Conservation (phyloP, 1,140 invertebrate species). For the Marisa cornuarietis region DNA sequence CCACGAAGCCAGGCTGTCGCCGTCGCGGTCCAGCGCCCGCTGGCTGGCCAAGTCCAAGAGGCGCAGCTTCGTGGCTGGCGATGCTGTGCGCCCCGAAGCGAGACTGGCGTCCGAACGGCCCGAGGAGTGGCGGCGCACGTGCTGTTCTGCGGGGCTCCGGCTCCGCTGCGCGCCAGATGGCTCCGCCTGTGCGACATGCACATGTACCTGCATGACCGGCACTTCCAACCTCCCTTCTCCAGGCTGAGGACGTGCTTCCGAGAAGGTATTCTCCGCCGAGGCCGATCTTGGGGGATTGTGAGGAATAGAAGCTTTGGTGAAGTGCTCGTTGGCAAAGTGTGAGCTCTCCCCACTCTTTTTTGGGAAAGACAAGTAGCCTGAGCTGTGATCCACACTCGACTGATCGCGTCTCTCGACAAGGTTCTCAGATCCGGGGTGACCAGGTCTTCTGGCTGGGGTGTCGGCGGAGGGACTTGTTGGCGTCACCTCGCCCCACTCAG, state of each 20-base stretch:
- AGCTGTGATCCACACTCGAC: not conserved
- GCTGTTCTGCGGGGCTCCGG: not conserved
- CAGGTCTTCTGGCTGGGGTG: not conserved
- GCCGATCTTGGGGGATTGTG: not conserved
- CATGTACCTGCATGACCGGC: not conserved
- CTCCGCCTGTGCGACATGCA: not conserved
- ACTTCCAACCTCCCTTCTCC: not conserved
- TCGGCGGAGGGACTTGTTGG: not conserved
- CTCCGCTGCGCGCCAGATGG: no score
- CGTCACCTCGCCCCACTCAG: slow-evolving; percentile 20
- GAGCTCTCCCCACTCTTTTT: not conserved
- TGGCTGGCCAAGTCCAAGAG: slow-evolving; percentile 32
- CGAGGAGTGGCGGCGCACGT: slow-evolving; percentile 22
- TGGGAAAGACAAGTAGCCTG: slow-evolving; percentile 13
- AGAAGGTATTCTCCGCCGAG: not conserved
- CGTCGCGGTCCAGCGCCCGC: slow-evolving; percentile 31
- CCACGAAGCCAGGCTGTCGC: slow-evolving; percentile 13
- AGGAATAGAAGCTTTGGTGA: not conserved
- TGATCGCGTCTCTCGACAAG: not conserved
- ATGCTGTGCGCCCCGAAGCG: slow-evolving; percentile 26
- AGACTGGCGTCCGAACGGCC: slow-evolving; percentile 25
- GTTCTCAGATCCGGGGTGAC: not conserved
- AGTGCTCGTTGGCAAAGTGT: not conserved
- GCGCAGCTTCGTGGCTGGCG: slow-evolving; percentile 29
- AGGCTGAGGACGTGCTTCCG: not conserved